Conservation (phyloP, 2,113 vertebrate genomes). For the Coptodon bakossiorum region DNA sequence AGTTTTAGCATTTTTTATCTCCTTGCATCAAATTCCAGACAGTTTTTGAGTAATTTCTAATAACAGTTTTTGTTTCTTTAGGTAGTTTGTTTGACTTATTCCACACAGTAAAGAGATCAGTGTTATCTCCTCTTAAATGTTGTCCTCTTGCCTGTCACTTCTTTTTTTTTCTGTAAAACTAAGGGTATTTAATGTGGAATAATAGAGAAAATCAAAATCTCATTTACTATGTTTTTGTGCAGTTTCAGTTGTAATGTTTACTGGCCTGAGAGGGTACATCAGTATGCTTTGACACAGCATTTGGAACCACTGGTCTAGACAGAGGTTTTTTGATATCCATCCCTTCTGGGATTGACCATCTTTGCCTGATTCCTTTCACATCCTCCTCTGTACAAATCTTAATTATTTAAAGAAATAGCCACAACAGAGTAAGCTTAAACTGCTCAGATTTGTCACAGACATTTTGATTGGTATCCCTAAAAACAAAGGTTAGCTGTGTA, state of each 20-base stretch:
- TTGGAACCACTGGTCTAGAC: neutral
- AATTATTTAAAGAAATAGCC: neutral
- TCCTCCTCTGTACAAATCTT: constrained; percentile 10
- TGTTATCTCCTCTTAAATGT: neutral
- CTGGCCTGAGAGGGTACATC: neutral
- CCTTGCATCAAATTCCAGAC: neutral
- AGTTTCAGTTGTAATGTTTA: neutral
- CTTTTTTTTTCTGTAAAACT: rapidly evolving
- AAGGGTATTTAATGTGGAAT: neutral
- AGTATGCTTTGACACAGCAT: neutral
- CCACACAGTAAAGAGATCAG: neutral
- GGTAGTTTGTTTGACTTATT: neutral
- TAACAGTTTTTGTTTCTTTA: neutral
- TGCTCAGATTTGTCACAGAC: neutral
- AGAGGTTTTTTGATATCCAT: neutral
- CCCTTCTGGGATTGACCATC: neutral
- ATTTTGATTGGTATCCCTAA: neutral
- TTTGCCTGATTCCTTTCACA: constrained; percentile 39
- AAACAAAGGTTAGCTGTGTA: neutral
- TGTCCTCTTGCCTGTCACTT: neutral
- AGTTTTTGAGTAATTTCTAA: neutral
- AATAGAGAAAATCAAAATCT: neutral
- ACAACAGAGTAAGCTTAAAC: neutral
- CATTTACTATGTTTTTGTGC: neutral
- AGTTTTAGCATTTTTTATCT: rapidly evolving